Conservation (phyloP, 2,888 invertebrate species). For the Macaria liturata region DNA sequence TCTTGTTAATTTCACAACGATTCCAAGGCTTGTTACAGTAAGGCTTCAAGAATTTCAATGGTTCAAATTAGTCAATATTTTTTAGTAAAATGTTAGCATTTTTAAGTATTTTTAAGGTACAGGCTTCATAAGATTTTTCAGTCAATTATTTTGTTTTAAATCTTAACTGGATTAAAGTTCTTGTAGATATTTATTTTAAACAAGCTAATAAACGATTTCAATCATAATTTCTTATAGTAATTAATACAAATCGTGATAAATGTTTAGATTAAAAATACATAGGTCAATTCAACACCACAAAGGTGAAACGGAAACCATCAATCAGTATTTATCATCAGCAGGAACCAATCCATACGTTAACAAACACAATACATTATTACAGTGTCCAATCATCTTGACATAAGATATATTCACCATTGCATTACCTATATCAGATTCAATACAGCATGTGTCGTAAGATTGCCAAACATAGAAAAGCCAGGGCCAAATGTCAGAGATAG, state of each 20-base stretch:
- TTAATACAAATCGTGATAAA: no score
- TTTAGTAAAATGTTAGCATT: no score
- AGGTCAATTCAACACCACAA: constrained; percentile 8
- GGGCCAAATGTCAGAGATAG: constrained; percentile 70
- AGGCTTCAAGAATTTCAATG: no score
- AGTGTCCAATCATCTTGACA: constrained; percentile 20
- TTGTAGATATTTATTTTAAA: no score
- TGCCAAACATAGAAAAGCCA: constrained; percentile 67
- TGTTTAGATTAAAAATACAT: neutral
- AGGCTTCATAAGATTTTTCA: no score
- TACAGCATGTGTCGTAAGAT: constrained; percentile 60
- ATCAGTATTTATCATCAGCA: constrained; percentile 18
- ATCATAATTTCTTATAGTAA: no score
- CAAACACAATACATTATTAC: constrained; percentile 17
- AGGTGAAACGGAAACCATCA: constrained; percentile 20
- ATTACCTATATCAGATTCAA: constrained; percentile 42
- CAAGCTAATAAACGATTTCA: no score
- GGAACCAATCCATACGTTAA: constrained; percentile 12
- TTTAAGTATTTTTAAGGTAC: no score
- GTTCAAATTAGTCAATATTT: no score
- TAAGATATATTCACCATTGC: constrained; percentile 33
- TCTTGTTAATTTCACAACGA: no score
- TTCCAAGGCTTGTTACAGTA: constrained; percentile 10
- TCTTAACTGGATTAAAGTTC: no score
- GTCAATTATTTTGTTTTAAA: no score